These are phyloP conservation scores for Tetrao urogallus DNA, from an alignment of 2,113 vertebrate genomes.

Conservation along the genomic window DNA sequence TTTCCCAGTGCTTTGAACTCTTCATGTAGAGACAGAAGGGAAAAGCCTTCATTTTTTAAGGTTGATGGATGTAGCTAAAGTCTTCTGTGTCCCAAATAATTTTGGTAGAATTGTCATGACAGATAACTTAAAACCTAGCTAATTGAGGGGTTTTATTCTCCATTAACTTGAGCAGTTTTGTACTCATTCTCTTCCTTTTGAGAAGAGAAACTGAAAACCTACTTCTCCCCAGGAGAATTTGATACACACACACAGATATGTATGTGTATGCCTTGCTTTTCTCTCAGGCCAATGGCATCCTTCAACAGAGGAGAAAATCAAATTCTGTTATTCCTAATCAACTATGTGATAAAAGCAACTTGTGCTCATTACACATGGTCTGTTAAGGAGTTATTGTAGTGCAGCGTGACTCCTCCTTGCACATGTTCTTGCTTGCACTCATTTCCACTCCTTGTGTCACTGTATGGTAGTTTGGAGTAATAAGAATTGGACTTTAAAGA, in stretches of 20 bases:
- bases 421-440: neutral
- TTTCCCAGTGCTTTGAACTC: neutral
- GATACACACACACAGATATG: neutral
- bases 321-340: neutral
- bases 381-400: neutral
- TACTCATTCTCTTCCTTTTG: neutral
- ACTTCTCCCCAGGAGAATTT: neutral
- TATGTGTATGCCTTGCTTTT: neutral
- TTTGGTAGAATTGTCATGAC: constrained; percentile 18
- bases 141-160: neutral
- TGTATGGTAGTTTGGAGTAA: neutral
- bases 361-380: neutral
- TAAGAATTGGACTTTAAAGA: neutral
- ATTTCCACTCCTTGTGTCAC: neutral
- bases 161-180: neutral
- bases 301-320: neutral
- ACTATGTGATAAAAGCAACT: neutral
- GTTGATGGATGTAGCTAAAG: neutral
- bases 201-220: neutral
- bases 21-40: neutral
- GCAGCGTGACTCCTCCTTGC: neutral
- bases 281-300: neutral
- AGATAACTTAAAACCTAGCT: neutral
- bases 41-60: constrained; percentile 28
- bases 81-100: neutral